These are phyloP conservation scores for Cavia porcellus DNA, from an alignment of 2,113 vertebrate species.

Conservation along the genomic window DNA sequence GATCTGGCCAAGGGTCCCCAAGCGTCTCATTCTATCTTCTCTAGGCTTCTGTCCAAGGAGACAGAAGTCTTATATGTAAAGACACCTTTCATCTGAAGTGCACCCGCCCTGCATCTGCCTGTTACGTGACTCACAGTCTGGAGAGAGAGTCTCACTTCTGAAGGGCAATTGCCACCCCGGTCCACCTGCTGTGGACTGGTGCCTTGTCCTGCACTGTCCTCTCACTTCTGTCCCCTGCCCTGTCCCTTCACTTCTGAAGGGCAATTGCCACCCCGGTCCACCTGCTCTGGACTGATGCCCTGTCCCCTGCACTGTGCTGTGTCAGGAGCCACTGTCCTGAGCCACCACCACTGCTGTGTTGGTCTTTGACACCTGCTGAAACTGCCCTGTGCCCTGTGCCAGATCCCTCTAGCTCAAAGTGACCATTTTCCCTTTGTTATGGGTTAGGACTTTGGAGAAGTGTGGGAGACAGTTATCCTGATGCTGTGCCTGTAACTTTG, in stretches of 20 bases:
- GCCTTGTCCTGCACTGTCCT: no score
- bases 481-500: not conserved
- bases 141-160: not conserved
- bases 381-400: not conserved
- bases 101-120: not conserved
- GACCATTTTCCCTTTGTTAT: not conserved
- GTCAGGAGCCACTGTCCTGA: not conserved
- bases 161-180: not conserved
- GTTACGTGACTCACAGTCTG: not conserved
- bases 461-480: not conserved
- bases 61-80: not conserved
- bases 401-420: not conserved
- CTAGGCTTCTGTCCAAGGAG: not conserved
- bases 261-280: not conserved
- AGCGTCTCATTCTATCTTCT: not conserved
- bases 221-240: no score
- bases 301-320: no score
- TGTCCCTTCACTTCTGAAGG: not conserved
- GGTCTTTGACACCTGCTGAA: not conserved
- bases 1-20: not conserved
- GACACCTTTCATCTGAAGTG: not conserved
- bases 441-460: not conserved
- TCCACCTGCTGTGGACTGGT: not conserved
- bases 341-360: not conserved
- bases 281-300: not conserved